A percentile compares a stretch with the other conserved stretches of the same genome.
These are phyloP conservation scores for Hydrotaea diabolus DNA, from an alignment of 2,888 invertebrate genomes.

Conservation along the genomic window DNA sequence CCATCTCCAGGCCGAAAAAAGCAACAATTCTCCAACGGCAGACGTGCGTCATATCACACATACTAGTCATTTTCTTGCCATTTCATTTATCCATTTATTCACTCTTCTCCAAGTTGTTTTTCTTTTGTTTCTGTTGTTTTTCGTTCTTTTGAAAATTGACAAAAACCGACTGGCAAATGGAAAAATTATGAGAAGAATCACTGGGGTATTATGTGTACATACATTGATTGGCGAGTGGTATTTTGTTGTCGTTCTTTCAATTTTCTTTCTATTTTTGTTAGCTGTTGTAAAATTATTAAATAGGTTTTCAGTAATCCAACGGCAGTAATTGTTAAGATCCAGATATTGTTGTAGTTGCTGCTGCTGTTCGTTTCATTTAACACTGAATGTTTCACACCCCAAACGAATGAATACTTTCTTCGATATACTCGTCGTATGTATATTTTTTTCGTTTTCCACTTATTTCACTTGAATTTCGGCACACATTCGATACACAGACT, in stretches of 20 bases:
- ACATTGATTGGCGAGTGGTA: slow-evolving; percentile 30
- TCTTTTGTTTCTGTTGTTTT: not conserved
- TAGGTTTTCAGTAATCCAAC: slow-evolving; percentile 39
- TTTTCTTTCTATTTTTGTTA: not conserved
- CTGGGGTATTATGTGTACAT: slow-evolving; percentile 31
- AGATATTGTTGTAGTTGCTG: slow-evolving; percentile 14
- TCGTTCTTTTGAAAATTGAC: not conserved
- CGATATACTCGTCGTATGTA: slow-evolving; percentile 26
- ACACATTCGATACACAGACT: not conserved
- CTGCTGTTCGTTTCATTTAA: slow-evolving; percentile 17
- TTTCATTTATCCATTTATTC: slow-evolving; percentile 3
- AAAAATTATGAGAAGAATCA: slow-evolving; percentile 1
- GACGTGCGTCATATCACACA: slow-evolving; percentile 29
- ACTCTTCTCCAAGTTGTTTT: not conserved
- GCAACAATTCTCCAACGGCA: slow-evolving; percentile 37
- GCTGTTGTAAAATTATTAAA: slow-evolving; percentile 1
- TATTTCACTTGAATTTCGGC: slow-evolving; percentile 8
- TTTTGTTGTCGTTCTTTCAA: slow-evolving; percentile 6
- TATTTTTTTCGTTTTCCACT: slow-evolving; percentile 25
- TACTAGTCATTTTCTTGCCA: not conserved
- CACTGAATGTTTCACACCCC: slow-evolving; percentile 37
- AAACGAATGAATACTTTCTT: slow-evolving; percentile 12
- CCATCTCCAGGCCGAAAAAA: slow-evolving; percentile 14
- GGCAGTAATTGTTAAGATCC: slow-evolving; percentile 54
- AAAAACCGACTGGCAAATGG: not conserved